Evolutionary conservation across 2,888 invertebrate genomes (phyloP), one percentile per base, ranked within the genome.

Genomic region (Hirtodrosophila duncani): DNA sequence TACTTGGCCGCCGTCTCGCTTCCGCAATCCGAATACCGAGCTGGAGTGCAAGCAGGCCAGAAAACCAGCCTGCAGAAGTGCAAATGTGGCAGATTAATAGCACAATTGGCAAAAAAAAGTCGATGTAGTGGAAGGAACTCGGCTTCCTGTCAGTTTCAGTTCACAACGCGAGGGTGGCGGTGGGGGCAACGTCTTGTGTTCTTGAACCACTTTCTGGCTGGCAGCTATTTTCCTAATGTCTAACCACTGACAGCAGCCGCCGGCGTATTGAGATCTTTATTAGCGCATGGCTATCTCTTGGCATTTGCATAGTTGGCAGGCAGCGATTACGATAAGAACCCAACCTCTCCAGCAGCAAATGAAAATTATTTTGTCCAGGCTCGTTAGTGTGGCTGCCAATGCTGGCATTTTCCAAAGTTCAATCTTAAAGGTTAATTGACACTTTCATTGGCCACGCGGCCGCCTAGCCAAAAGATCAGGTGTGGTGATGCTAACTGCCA

Each of bases 1-100:
- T 38, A 44, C 34, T 20, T 29, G n/a, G 7, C 11, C 31, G 16
- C 24, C 26, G 11, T 44, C 31, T 34, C 61, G 9, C 45, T 56
- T 16, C 21, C 45, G 14, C 61, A 1, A 11, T n/a, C 10, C 9
- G n/a, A 6, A 1, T 9, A 16, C 5, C 1, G 3, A 8, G 10
- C 8, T 1, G 1, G 7, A 9, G 59, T 20, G 50, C 16, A 30
- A 39, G 33, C 16, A 30, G 41, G 46, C 51, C 31, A 23, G 27
- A 26, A 26, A 43, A 53, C 10, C 38, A 43, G 13, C 17, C 57
- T 41, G 62, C 39, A 63, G 75, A 81, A 77, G 82, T 82, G 83
- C 80, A 84, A 84, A 83, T 84, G 84, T 83, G 83, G 78, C 81
- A 84, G 83, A 84, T 84, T 84, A 84, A 84, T 84, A 84, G 84